phyloP scores from a whole-genome alignment of 2,888 invertebrate species.

The Trissolcus japonicus region DNA sequence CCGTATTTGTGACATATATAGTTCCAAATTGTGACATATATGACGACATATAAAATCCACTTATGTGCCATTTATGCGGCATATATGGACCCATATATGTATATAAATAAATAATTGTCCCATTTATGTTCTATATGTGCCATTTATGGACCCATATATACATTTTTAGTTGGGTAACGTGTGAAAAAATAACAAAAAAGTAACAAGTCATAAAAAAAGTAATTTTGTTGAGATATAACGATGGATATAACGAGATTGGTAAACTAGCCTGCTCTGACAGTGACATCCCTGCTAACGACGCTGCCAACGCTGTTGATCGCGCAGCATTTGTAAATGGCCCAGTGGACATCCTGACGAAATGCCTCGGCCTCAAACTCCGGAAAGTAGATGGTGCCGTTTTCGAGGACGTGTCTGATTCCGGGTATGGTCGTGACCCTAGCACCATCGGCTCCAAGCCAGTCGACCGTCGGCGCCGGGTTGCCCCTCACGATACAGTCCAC shows the following conservation, averaged over 20 bases:
- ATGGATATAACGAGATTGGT: conserved; percentile 58
- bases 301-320: conserved; percentile 78
- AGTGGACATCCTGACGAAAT: conserved; percentile 80
- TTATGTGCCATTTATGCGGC: no score
- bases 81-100: no score
- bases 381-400: conserved; percentile 79
- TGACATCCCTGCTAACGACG: conserved; percentile 78
- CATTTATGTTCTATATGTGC: no score
- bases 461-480: conserved; percentile 78
- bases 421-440: conserved; percentile 78
- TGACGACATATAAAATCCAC: no score
- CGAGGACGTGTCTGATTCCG: conserved; percentile 78
- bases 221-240: conserved; percentile 18
- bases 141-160: no score
- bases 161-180: no score
- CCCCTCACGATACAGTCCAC: conserved; percentile 79
- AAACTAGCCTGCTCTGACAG: conserved; percentile 77
- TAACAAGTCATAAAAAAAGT: no score
- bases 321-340: conserved; percentile 78
- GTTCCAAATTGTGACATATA: no score
- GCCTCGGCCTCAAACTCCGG: conserved; percentile 79
- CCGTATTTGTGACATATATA: no score
- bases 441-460: conserved; percentile 79
- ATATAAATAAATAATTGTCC: no score
- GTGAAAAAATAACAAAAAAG: no score